Evolutionary conservation across 92 coral and sea anemone species (phyloP), one percentile per base, ranked within the genome.

Genomic region (Blastomussa wellsi): DNA sequence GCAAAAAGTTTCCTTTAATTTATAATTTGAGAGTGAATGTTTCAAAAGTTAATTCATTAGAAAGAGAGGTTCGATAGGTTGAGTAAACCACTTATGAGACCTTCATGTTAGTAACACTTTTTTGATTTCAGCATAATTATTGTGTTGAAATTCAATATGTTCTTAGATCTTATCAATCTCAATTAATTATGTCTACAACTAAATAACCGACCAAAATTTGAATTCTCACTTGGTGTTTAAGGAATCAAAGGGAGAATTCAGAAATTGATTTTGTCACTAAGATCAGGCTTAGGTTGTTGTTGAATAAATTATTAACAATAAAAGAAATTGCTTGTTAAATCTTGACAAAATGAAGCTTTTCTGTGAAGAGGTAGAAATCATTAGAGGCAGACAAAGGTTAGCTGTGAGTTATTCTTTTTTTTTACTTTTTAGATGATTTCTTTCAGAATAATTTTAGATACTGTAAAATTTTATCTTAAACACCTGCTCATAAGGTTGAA

Each of bases 141-240:
- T 51, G 1, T 31, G 51, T 51, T 76, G 80, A 52, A 77, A 31
- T 5, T 59, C 68, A 28, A 77, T 55, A n/a, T 35, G 68, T 11
- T 24, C 68, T 52, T 14, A 77, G 80, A 31, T 77, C 67, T 20
- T 77, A 77, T 77, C 80, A 7, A 31, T 29, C 80, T 16, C 68
- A n/a, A 60, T 44, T 77, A 15, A 77, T 77, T 32, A 31, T 77
- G 80, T 77, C 80, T 77, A 26, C 32, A 32, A 35, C 68, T 35
- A 77, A 53, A 10, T 47, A 1, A 35, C 68, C 15, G 80, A 77
- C 32, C 10, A 32, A 4, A 77, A 1, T 33, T 41, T 77, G 19
- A 77, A 53, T 77, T 77, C 80, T 77, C 48, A 0, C 55, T 77
- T 35, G 6, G 51, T 24, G 29, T 52, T 35, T 22, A 52, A 51